These are phyloP conservation scores for Molorchus minor DNA, from an alignment of 2,888 invertebrate species.

Conservation along the genomic window DNA sequence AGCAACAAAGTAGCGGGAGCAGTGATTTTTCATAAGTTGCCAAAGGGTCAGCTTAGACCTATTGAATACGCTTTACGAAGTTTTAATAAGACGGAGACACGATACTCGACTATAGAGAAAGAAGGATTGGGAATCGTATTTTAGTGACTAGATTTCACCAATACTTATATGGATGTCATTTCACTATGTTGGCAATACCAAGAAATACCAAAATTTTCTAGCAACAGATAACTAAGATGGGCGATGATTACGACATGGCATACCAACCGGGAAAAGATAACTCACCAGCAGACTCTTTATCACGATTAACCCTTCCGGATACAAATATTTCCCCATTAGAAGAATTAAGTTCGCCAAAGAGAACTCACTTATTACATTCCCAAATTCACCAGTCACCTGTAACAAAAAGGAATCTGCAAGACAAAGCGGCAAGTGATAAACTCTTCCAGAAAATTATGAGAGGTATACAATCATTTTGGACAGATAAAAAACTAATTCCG, in stretches of 20 bases:
- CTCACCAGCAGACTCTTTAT: conserved; percentile 20
- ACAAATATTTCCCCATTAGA: neutral
- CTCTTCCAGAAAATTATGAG: conserved; percentile 12
- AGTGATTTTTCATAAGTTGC: conserved; percentile 28
- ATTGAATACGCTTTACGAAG: conserved; percentile 24
- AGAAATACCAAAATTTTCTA: neutral
- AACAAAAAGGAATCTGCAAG: conserved; percentile 7
- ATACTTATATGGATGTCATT: conserved; percentile 4
- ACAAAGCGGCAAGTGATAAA: conserved; percentile 10
- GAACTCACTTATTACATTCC: no score
- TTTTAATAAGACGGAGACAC: conserved; percentile 25
- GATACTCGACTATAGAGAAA: conserved; percentile 12
- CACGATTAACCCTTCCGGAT: conserved; percentile 12
- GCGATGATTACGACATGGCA: conserved; percentile 1
- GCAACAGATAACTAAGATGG: neutral
- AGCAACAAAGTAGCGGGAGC: conserved; percentile 26
- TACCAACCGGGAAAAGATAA: conserved; percentile 18
- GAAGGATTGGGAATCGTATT: conserved; percentile 3
- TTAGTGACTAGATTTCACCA: conserved; percentile 9
- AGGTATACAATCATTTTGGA: conserved; percentile 17
- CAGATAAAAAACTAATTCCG: conserved; percentile 16
- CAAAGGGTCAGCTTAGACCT: conserved; percentile 8
- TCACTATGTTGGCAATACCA: conserved; percentile 10
- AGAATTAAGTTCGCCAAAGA: conserved; percentile 11
- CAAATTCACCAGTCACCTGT: conserved; percentile 1